A percentile compares a stretch with the other conserved stretches of the same genome.
These are phyloP conservation scores for Yponomeuta sedellus DNA, from an alignment of 2,888 invertebrate genomes.

Conservation along the genomic window DNA sequence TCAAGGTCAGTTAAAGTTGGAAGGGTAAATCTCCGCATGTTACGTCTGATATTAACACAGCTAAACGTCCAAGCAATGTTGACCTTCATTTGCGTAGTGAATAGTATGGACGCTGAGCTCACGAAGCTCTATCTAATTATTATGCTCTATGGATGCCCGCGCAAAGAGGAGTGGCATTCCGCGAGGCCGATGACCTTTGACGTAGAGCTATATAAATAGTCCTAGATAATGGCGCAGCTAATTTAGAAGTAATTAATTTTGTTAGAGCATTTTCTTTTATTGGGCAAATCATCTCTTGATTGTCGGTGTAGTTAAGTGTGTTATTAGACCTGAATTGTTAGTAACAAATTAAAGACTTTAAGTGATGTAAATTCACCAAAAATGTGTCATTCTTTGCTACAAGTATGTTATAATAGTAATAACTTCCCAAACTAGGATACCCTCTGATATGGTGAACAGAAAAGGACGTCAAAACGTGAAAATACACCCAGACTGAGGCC, in stretches of 20 bases:
- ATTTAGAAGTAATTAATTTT: conserved; percentile 10
- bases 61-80: background rate
- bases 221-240: conserved; percentile 23
- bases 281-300: background rate
- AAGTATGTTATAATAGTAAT: too few species aligned
- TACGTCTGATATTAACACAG: background rate
- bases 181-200: conserved; percentile 43
- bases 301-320: background rate
- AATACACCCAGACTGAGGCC: too few species aligned
- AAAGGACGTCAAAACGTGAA: too few species aligned
- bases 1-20: background rate
- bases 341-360: background rate
- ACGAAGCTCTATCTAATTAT: conserved; percentile 32
- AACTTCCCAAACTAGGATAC: too few species aligned
- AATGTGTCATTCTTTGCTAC: too few species aligned
- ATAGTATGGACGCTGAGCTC: background rate
- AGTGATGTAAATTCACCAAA: too few species aligned
- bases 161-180: conserved; percentile 62
- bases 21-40: background rate
- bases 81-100: background rate
- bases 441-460: too few species aligned
- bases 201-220: conserved; percentile 29
- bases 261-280: background rate
- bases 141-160: conserved; percentile 63
- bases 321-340: background rate